Percentiles rank a stretch among this genome's conserved stretches.
These are phyloP conservation scores for Craseonycteris thonglongyai DNA, from an alignment of 2,113 vertebrate genomes.

Conservation along the genomic window DNA sequence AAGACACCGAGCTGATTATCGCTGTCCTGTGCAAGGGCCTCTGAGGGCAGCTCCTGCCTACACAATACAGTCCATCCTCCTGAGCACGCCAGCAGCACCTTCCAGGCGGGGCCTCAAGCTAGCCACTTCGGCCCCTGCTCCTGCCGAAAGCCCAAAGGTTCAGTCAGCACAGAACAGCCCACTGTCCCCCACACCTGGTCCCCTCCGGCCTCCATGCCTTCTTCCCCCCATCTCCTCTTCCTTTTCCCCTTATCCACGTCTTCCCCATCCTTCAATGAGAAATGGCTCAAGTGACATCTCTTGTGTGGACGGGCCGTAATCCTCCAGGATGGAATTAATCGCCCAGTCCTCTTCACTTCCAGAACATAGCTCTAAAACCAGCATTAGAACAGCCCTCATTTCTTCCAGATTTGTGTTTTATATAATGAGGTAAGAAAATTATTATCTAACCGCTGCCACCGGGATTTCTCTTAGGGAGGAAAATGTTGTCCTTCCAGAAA, in stretches of 20 bases:
- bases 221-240: neutral
- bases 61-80: neutral
- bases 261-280: neutral
- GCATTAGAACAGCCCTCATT: constrained; percentile 24
- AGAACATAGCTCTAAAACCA: neutral
- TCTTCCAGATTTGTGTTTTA: constrained; percentile 36
- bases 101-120: neutral
- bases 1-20: neutral
- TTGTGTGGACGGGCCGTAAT: neutral
- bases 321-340: constrained; percentile 44
- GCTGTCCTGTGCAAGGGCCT: neutral
- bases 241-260: neutral
- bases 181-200: neutral
- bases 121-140: neutral
- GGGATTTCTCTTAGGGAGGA: constrained; percentile 25
- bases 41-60: neutral
- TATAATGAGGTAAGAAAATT: constrained; percentile 43
- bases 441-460: constrained; percentile 14
- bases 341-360: neutral
- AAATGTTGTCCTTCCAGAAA: constrained; percentile 33
- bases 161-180: neutral
- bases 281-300: neutral
- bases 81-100: neutral
- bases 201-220: neutral
- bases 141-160: neutral